Evolutionary conservation across 2,797 vertebrate genomes (phyloP).

Genomic region (Spondyliosoma cantharus): DNA sequence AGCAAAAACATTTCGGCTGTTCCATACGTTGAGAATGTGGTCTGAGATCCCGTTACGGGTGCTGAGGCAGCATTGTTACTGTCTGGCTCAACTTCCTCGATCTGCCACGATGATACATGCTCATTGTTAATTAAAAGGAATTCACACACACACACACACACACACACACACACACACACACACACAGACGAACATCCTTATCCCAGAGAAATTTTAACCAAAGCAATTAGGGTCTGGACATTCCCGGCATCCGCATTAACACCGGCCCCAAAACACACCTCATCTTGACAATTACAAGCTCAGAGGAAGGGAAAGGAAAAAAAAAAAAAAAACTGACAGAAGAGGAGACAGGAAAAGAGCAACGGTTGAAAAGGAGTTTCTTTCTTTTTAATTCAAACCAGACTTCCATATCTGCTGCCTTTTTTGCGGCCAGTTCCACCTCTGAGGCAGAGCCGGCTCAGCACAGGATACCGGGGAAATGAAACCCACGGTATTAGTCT

Average conservation of each 20-base stretch:
- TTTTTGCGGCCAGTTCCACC: constrained; percentile 69
- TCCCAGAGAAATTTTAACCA: constrained; percentile 55
- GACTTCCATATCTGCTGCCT: constrained; percentile 83
- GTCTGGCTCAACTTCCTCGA: constrained; percentile 58
- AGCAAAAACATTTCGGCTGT: constrained; percentile 1
- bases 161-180: neutral
- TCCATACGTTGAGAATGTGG: constrained; percentile 22
- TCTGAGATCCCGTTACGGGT: constrained; percentile 29
- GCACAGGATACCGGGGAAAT: constrained; percentile 91
- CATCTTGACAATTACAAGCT: constrained; percentile 76
- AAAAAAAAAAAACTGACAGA: constrained; percentile 45
- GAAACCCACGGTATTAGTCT: constrained; percentile 91
- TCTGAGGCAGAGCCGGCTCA: constrained; percentile 79
- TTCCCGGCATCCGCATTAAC: constrained; percentile 69
- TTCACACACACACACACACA: constrained; percentile 34
- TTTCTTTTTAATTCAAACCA: constrained; percentile 90
- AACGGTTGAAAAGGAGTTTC: constrained; percentile 78
- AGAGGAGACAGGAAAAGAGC: constrained; percentile 65
- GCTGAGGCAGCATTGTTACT: constrained; percentile 53
- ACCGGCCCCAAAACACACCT: constrained; percentile 66
- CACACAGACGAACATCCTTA: constrained; percentile 21
- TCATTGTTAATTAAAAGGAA: constrained; percentile 65
- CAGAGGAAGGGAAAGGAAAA: constrained; percentile 25
- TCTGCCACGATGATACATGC: constrained; percentile 53
- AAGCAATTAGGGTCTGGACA: constrained; percentile 63